Evolutionary conservation across 1,140 invertebrate genomes (phyloP), one percentile per base, ranked within the genome.

Genomic region (Drosophila santomea): DNA sequence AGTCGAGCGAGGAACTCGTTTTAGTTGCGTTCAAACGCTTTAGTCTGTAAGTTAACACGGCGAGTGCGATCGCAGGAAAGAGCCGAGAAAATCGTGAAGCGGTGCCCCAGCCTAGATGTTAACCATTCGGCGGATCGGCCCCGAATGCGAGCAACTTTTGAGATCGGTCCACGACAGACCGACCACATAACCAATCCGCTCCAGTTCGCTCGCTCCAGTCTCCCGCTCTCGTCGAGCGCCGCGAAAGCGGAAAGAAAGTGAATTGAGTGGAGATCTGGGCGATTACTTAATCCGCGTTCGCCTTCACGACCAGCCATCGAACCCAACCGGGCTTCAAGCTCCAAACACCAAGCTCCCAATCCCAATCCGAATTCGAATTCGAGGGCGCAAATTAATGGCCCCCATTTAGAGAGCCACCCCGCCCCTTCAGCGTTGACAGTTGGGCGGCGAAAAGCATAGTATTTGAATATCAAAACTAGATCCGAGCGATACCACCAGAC

Each of bases 21-120:
- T 89, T 90, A 89, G 84, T 89, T 78, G 84, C 84, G 84, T 89
- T 75, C 84, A 89, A 89, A 89, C 84, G 80, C 85, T 89, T 89
- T 89, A 89, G 84, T 89, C 84, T 89, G 85, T 89, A 89, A 89
- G 84, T 88, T 73, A 78, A 59, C 76, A 48, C 78, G 57, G 69
- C 74, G 57, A 80, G 52, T 79, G 80, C 75, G 81, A 86, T 72
- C 82, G 82, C 82, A 83, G 60, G 61, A 64, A 52, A 57, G 36
- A 52, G 17, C n/a, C 15, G 36, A 69, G 20, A 15, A 58, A 63
- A 41, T 11, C 48, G 48, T 11, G 44, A 50, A 64, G 63, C 78
- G 63, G 80, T 80, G 62, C 74, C 32, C 43, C 36, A 50, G 66
- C 35, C 60, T 57, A 78, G 83, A 67, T 89, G 80, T 80, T 71